Percentiles rank a stretch among this genome's conserved stretches.
These are phyloP conservation scores for Tauraco hartlaubi DNA, from an alignment of 2,797 vertebrate genomes.

Conservation along the genomic window DNA sequence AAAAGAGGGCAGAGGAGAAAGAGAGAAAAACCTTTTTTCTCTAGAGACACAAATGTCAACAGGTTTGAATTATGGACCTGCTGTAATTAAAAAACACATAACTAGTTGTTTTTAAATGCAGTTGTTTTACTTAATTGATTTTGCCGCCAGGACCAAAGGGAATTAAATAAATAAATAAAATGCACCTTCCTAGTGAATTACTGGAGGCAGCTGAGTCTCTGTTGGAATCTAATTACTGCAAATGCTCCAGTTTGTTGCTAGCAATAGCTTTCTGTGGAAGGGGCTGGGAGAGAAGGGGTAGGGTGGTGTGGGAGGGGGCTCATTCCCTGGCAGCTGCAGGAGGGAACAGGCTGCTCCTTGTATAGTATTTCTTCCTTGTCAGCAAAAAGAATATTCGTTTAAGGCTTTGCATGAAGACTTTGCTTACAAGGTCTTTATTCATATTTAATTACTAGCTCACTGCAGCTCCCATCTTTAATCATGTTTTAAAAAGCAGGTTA, in stretches of 20 bases:
- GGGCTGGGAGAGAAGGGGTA: neutral
- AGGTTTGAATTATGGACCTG: conserved; percentile 73
- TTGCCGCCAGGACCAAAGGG: conserved; percentile 48
- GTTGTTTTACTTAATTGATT: conserved; percentile 83
- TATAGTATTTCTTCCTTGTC: conserved; percentile 69
- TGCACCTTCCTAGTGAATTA: conserved; percentile 53
- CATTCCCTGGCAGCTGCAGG: conserved; percentile 68
- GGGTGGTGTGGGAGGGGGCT: conserved; percentile 39
- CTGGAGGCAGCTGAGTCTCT: conserved; percentile 69
- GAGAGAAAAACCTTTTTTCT: conserved; percentile 31
- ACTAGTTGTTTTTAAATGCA: conserved; percentile 78
- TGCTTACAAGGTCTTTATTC: conserved; percentile 83
- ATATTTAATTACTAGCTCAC: conserved; percentile 81
- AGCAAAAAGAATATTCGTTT: conserved; percentile 73
- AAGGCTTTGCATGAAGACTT: conserved; percentile 75
- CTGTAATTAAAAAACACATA: conserved; percentile 80
- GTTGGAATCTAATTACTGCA: conserved; percentile 76
- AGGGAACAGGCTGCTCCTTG: conserved; percentile 69
- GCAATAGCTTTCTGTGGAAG: conserved; percentile 60
- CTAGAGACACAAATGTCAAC: conserved; percentile 53
- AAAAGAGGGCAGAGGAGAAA: neutral
- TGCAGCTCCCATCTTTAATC: conserved; percentile 80
- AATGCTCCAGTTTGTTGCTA: conserved; percentile 59
- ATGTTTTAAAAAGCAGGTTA: conserved; percentile 79
- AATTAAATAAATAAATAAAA: conserved; percentile 63